A percentile compares a stretch with the other conserved stretches of the same genome.
Evolutionary conservation across 2,888 invertebrate species (phyloP).

Genomic region (Alsophila aescularia): DNA sequence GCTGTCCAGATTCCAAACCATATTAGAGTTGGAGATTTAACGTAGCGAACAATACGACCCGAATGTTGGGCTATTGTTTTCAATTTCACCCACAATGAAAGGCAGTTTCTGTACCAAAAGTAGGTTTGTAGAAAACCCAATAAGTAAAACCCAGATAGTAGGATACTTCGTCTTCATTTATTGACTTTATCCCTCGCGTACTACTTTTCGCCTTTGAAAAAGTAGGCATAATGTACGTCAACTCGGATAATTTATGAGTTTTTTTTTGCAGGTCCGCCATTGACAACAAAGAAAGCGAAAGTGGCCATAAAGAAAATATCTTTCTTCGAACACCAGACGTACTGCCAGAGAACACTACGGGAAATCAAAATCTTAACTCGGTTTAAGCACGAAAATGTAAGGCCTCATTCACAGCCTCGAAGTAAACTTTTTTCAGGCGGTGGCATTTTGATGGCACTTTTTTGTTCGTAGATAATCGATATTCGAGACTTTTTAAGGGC

Average conservation of each 20-base stretch:
- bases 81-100: too few species aligned
- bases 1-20: neutral
- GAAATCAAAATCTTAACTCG: constrained; percentile 99
- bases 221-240: constrained; percentile 39
- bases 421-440: constrained; percentile 14
- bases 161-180: constrained; percentile 24
- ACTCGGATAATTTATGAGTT: constrained; percentile 50
- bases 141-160: neutral
- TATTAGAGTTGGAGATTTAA: neutral
- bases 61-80: too few species aligned
- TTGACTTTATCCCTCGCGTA: constrained; percentile 20
- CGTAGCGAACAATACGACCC: too few species aligned
- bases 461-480: constrained; percentile 96
- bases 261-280: constrained; percentile 91
- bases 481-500: constrained; percentile 99
- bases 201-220: constrained; percentile 41
- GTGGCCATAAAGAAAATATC: constrained; percentile 99
- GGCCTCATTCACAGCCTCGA: constrained; percentile 50
- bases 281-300: constrained; percentile 95
- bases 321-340: constrained; percentile 99
- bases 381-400: constrained; percentile 99
- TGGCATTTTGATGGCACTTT: constrained; percentile 24
- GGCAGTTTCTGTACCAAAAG: too few species aligned
- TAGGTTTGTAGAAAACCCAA: too few species aligned
- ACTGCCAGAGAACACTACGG: constrained; percentile 98